phyloP scores from a whole-genome alignment of 2,113 vertebrate genomes.

The Pelobates fuscus region DNA sequence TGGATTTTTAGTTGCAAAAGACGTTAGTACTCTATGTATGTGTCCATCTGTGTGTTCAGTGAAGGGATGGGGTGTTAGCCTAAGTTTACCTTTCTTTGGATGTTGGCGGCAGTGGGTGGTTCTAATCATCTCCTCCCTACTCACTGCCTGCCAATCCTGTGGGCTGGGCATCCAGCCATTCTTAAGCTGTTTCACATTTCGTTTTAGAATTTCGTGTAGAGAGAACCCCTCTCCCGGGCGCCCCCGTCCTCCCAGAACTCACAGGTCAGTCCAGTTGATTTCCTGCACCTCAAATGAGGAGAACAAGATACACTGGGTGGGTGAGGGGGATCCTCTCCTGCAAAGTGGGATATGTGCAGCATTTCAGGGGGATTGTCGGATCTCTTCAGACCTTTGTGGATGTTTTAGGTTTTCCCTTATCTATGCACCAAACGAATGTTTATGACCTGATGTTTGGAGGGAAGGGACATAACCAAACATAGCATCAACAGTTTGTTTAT shows the following conservation, averaged over 20 bases:
- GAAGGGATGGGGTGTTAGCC: constrained; percentile 51
- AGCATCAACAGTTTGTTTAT: no score
- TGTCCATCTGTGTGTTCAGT: constrained; percentile 50
- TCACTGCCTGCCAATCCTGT: constrained; percentile 33
- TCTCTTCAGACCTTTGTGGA: constrained; percentile 36
- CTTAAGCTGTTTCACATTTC: constrained; percentile 85
- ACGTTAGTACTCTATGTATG: constrained; percentile 1
- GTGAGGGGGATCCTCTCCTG: constrained; percentile 47
- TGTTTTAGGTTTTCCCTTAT: background rate
- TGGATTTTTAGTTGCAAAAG: constrained; percentile 25
- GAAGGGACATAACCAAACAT: no score
- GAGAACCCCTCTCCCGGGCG: constrained; percentile 99
- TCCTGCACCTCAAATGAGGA: constrained; percentile 71
- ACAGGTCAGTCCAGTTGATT: constrained; percentile 90
- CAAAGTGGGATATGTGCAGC: constrained; percentile 18
- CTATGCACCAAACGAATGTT: no score
- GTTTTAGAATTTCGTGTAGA: constrained; percentile 99
- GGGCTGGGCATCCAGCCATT: constrained; percentile 51
- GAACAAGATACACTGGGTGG: constrained; percentile 36
- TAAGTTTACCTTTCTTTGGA: constrained; percentile 47
- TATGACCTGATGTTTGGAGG: no score
- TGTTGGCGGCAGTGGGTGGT: constrained; percentile 48
- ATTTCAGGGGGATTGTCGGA: constrained; percentile 8
- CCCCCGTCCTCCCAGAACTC: constrained; percentile 98
- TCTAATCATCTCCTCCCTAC: constrained; percentile 31